phyloP scores from a whole-genome alignment of 1,140 invertebrate species.

The Oedothorax gibbosus region DNA sequence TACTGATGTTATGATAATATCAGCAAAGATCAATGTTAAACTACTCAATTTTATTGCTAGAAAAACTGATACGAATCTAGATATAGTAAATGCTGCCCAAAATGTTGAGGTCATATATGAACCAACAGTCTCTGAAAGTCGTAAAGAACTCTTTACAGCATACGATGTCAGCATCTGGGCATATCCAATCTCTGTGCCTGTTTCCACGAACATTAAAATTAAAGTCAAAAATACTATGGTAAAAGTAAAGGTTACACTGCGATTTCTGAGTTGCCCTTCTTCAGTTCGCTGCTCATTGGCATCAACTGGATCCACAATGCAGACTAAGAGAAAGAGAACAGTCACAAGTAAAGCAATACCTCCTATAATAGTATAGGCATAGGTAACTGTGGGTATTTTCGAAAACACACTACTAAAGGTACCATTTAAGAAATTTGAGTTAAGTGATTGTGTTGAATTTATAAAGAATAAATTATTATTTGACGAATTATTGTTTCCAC shows the following conservation, averaged over 20 bases:
- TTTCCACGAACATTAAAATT: constrained; percentile 70
- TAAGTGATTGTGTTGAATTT: not conserved
- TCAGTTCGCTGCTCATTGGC: constrained; percentile 64
- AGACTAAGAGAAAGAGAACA: constrained; percentile 63
- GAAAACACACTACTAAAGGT: not conserved
- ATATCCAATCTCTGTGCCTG: constrained; percentile 71
- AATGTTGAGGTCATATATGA: constrained; percentile 69
- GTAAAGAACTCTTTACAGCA: constrained; percentile 65
- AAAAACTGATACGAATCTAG: constrained; percentile 70
- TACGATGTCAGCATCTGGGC: constrained; percentile 70
- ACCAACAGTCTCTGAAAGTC: constrained; percentile 66
- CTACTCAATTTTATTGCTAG: constrained; percentile 68
- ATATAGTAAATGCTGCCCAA: constrained; percentile 71
- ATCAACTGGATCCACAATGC: constrained; percentile 68
- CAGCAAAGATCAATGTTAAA: constrained; percentile 67
- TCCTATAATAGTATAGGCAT: constrained; percentile 36
- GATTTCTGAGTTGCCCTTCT: constrained; percentile 31
- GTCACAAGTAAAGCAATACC: constrained; percentile 22
- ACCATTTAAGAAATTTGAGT: not conserved
- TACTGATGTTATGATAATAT: constrained; percentile 67
- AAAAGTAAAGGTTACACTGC: constrained; percentile 59
- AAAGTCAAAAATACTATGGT: constrained; percentile 68
- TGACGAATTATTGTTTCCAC: not conserved
- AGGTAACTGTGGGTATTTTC: constrained; percentile 18
- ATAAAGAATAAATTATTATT: not conserved